Base-by-base conservation (phyloP, 2,113 vertebrate species). In the Tetrao urogallus region DNA sequence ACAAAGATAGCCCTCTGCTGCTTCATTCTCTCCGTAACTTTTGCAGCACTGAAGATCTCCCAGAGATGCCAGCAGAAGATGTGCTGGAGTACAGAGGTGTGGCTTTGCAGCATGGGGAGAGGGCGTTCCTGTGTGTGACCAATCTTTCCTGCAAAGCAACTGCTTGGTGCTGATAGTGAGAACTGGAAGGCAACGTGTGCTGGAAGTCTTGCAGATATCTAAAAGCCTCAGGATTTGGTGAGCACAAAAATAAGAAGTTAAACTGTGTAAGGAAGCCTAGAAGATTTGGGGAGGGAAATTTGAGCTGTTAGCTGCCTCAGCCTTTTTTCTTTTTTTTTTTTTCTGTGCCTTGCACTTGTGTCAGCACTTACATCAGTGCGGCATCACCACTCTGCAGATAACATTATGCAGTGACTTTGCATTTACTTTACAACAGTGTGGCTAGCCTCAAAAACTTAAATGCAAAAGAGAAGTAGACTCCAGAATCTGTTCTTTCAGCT, bases 141-240 rank as follows among this genome's bases (percentile, higher is more conserved):
- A 24, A 11, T n/a, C 76, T 22, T 16, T 47, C 13, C 70, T 48
- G 42, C 78, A 66, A 45, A 36, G 45, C 19, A 48, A 28, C 45
- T 85, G 67, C 60, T 36, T 2, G 0, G 19, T 12, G 34, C n/a
- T 0, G 4, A 24, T 2, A 40, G 27, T 16, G 57, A 34, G 60
- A 70, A 22, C 64, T 63, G 61, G 24, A 65, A 88, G 76, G 79
- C 77, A 76, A 82, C 2, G 3, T 54, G 45, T 40, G 2, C 40
- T 87, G 52, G 15, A 78, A 88, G 74, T 64, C 8, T 10, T 4
- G 8, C 27, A 78, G 43, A 3, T 90, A 18, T 43, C 27, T 45
- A 13, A 25, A 70, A 80, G 13, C 56, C 22, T 85, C 5, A 10
- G 64, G 60, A 56, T 91, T 80, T 89, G 45, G 58, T 18, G 69